A percentile compares a stretch with the other conserved stretches of the same genome.
Conservation (phyloP, 2,113 vertebrate genomes). For the Strix aluco region DNA sequence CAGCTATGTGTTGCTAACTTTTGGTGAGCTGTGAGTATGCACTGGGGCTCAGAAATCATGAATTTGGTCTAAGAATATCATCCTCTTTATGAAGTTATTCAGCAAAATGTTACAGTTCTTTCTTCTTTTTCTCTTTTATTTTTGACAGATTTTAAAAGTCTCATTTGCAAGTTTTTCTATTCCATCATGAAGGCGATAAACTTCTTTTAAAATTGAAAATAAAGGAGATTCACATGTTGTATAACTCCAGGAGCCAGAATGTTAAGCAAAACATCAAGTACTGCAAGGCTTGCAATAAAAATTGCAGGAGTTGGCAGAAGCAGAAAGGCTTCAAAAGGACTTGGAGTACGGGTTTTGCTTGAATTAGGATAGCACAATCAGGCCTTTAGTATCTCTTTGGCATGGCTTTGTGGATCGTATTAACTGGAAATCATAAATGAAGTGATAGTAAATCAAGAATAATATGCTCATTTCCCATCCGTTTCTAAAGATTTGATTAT, state of each 20-base stretch:
- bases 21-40: neutral
- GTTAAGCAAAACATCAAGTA: constrained; percentile 9
- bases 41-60: neutral
- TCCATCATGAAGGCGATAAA: neutral
- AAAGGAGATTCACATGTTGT: neutral
- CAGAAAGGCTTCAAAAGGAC: constrained; percentile 30
- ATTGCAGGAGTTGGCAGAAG: constrained; percentile 31
- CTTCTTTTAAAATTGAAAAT: constrained; percentile 17
- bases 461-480: constrained; percentile 15
- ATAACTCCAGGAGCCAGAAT: neutral
- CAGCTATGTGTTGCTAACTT: neutral
- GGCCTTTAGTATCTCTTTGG: constrained; percentile 29
- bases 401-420: neutral
- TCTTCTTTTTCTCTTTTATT: neutral
- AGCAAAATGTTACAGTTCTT: neutral
- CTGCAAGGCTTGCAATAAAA: constrained; percentile 56
- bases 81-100: neutral
- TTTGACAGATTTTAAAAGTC: neutral
- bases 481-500: constrained; percentile 33
- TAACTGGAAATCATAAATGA: constrained; percentile 35
- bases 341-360: constrained; percentile 16
- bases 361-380: constrained; percentile 40
- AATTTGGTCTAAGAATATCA: neutral
- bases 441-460: constrained; percentile 47
- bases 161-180: neutral